Evolutionary conservation across 2,888 invertebrate species (phyloP).

Genomic region (Torymus tubicola): DNA sequence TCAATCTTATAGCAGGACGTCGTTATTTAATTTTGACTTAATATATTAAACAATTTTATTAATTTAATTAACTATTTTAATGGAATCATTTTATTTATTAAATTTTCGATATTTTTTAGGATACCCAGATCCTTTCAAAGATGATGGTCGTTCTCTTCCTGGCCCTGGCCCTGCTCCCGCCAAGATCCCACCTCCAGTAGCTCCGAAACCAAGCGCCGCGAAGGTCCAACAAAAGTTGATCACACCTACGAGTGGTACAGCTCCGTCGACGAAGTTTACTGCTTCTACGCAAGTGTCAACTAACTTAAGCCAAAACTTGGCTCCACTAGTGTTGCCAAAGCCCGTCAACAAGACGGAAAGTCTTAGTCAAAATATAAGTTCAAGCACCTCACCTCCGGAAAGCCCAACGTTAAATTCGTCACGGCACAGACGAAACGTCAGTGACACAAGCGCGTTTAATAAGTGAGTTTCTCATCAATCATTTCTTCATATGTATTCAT

Average conservation of each 20-base stretch:
- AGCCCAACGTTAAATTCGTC: constrained; percentile 72
- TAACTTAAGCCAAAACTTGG: constrained; percentile 43
- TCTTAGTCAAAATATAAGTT: constrained; percentile 73
- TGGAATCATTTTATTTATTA: background rate
- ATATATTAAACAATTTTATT: no score
- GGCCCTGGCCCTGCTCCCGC: constrained; percentile 66
- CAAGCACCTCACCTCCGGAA: constrained; percentile 72
- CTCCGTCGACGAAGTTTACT: constrained; percentile 71
- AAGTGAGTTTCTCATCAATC: constrained; percentile 79
- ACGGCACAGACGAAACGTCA: constrained; percentile 89
- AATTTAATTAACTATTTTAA: no score
- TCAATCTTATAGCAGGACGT: no score
- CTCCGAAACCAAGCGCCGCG: constrained; percentile 69
- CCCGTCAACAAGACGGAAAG: constrained; percentile 72
- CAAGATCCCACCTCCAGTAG: constrained; percentile 73
- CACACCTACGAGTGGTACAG: constrained; percentile 66
- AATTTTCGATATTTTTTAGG: constrained; percentile 67
- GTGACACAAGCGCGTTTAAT: constrained; percentile 89
- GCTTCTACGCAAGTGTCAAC: constrained; percentile 52
- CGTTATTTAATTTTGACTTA: no score
- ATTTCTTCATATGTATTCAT: no score
- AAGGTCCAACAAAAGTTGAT: constrained; percentile 69
- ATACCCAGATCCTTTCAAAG: constrained; percentile 85
- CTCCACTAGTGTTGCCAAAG: constrained; percentile 68
- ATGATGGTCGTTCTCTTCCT: constrained; percentile 75